Conservation (phyloP, 2,113 vertebrate genomes). For the Lampris incognitus region DNA sequence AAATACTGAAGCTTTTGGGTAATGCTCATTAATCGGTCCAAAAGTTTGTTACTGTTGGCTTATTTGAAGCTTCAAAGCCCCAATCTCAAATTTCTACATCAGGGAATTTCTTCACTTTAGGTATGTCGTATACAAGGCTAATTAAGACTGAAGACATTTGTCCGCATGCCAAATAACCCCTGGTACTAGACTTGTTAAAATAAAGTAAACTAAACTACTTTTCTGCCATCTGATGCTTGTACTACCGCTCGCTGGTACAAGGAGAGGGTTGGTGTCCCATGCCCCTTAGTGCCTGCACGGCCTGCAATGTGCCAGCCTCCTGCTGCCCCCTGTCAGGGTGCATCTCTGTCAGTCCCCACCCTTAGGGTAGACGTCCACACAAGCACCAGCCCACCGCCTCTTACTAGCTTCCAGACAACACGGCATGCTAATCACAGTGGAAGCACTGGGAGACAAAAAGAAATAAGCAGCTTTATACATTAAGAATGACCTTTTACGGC, state of each 20-base stretch:
- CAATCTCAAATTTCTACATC: background rate
- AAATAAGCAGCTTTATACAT: constrained; percentile 58
- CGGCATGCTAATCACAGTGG: constrained; percentile 90
- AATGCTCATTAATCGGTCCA: constrained; percentile 2
- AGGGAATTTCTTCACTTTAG: background rate
- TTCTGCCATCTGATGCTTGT: constrained; percentile 19
- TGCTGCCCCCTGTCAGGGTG: constrained; percentile 84
- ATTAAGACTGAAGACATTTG: background rate
- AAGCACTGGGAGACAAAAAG: constrained; percentile 88
- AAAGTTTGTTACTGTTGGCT: too few relatives aligned
- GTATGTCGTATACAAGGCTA: background rate
- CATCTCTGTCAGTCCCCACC: constrained; percentile 85
- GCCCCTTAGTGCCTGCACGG: constrained; percentile 72
- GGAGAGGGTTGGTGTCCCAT: constrained; percentile 56
- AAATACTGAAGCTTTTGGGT: constrained; percentile 28
- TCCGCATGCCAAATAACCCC: background rate
- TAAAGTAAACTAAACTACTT: background rate
- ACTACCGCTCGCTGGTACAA: constrained; percentile 39
- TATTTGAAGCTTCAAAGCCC: background rate
- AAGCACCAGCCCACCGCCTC: constrained; percentile 78
- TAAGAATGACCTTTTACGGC: constrained; percentile 51
- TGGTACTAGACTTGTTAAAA: background rate
- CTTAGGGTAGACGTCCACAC: constrained; percentile 73
- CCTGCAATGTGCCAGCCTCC: constrained; percentile 82
- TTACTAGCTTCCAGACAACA: constrained; percentile 85